These are phyloP conservation scores for Akabosia matsudoensis DNA, from an alignment of 1,140 invertebrate genomes.

Conservation along the genomic window DNA sequence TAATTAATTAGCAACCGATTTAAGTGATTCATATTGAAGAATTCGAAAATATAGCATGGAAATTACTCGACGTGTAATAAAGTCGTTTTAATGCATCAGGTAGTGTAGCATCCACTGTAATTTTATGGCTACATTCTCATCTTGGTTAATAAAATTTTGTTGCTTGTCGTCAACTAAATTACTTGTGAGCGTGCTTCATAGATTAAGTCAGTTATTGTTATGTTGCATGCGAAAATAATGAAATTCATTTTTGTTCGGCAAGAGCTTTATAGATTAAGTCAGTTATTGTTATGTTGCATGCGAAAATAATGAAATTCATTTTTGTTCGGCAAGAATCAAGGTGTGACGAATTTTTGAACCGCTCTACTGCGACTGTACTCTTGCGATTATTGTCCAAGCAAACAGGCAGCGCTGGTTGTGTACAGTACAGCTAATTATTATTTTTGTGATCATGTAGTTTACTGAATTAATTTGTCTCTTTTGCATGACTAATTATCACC, in stretches of 20 bases:
- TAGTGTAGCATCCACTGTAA: too few species aligned
- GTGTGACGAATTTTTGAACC: background rate
- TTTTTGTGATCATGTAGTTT: background rate
- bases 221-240: background rate
- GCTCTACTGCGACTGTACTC: background rate
- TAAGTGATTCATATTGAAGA: too few species aligned
- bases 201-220: too few species aligned
- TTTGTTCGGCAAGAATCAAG: background rate
- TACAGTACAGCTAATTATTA: background rate
- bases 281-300: background rate
- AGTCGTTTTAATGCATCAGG: too few species aligned
- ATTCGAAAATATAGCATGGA: too few species aligned
- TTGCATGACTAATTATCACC: constrained; percentile 6
- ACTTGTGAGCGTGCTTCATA: too few species aligned
- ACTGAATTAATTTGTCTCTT: constrained; percentile 15
- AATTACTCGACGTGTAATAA: too few species aligned
- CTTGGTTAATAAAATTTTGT: too few species aligned
- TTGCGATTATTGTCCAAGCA: background rate
- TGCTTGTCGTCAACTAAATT: too few species aligned
- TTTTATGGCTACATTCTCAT: too few species aligned
- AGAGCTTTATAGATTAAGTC: too few species aligned
- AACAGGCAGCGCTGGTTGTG: background rate
- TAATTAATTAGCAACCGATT: too few species aligned
- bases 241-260: background rate
- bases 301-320: background rate